Evolutionary conservation across 2,888 invertebrate genomes (phyloP).

Genomic region (Eilema griseolum): DNA sequence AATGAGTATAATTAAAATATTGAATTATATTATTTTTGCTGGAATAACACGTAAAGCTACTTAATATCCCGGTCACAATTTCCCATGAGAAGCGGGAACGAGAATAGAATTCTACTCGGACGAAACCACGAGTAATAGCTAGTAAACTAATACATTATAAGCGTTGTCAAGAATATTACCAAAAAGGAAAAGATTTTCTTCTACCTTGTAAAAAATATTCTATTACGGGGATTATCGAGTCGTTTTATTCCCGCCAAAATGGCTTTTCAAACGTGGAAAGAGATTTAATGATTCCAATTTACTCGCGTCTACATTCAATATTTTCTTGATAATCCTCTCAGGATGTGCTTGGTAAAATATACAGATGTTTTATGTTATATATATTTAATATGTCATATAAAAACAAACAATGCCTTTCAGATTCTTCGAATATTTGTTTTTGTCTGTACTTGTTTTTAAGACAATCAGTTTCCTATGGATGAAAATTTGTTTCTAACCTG

Average conservation of each 20-base stretch:
- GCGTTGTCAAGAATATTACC: slow-evolving; percentile 18
- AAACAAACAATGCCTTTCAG: neutral
- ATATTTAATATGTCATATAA: neutral
- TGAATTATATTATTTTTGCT: too few species aligned
- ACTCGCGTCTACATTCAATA: slow-evolving; percentile 1
- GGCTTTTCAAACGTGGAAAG: slow-evolving; percentile 10
- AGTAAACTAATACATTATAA: slow-evolving; percentile 25
- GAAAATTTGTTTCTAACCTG: neutral
- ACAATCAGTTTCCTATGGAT: neutral
- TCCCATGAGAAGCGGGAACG: too few species aligned
- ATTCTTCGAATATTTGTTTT: neutral
- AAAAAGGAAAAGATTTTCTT: slow-evolving; percentile 10
- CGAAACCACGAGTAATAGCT: slow-evolving; percentile 20
- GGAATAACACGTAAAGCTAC: too few species aligned
- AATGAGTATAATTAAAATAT: too few species aligned
- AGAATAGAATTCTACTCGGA: too few species aligned
- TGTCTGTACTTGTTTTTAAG: too few species aligned
- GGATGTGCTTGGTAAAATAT: neutral
- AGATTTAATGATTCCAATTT: slow-evolving; percentile 12
- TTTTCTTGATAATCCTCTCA: neutral
- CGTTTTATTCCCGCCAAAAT: slow-evolving; percentile 8
- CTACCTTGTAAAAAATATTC: neutral
- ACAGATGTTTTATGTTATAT: neutral
- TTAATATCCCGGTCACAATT: too few species aligned
- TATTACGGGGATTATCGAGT: slow-evolving; percentile 7